Evolutionary conservation across 2,888 invertebrate species (phyloP).

Genomic region (Lymantria monacha): DNA sequence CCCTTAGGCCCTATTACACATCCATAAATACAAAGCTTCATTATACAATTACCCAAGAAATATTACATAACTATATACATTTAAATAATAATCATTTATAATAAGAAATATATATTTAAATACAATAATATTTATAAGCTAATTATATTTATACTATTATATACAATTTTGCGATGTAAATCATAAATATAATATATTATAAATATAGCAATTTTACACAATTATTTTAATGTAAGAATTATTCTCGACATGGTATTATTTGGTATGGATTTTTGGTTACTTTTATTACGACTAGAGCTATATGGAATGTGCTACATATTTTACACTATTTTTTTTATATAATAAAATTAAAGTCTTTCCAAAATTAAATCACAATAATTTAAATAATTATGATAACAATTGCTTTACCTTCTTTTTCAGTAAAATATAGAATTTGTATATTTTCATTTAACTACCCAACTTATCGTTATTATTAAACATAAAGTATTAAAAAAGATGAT

Average conservation of each 20-base stretch:
- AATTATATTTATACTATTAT: background rate
- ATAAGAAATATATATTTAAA: background rate
- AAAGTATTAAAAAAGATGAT: too few species aligned
- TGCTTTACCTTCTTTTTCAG: too few species aligned
- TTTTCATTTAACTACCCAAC: too few species aligned
- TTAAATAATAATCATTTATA: too few species aligned
- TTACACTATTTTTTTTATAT: background rate
- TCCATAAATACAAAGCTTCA: background rate
- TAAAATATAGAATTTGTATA: too few species aligned
- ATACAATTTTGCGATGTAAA: background rate
- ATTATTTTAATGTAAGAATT: background rate
- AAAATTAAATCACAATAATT: too few species aligned
- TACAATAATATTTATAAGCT: background rate
- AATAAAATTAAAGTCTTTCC: background rate
- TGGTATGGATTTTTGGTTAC: background rate
- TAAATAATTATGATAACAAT: too few species aligned
- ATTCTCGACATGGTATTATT: background rate
- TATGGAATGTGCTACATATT: background rate
- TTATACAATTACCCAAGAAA: background rate
- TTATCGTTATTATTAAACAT: too few species aligned
- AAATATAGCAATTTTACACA: background rate
- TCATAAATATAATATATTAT: background rate
- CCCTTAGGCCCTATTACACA: background rate
- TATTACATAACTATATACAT: background rate
- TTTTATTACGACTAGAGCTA: background rate